These are phyloP conservation scores for Semnopithecus entellus DNA, from an alignment of 2,113 vertebrate species.

Conservation along the genomic window DNA sequence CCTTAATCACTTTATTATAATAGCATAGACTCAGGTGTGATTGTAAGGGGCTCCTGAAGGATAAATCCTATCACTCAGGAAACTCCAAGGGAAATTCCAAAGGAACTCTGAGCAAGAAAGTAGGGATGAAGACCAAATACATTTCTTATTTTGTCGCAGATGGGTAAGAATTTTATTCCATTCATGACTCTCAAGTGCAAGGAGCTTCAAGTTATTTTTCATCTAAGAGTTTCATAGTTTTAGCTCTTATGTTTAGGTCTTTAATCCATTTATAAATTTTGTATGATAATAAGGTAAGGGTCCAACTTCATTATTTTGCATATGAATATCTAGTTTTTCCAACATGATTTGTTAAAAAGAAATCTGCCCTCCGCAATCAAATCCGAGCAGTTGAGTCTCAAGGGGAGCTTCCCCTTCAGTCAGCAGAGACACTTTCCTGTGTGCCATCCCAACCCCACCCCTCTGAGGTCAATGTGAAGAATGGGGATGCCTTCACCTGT, in stretches of 20 bases:
- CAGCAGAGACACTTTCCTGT: neutral
- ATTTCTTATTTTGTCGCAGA: neutral
- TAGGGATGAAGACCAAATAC: neutral
- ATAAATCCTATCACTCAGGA: neutral
- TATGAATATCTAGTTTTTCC: neutral
- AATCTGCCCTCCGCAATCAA: neutral
- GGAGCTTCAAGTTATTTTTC: neutral
- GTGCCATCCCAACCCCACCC: neutral
- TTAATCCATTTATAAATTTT: neutral
- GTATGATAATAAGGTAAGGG: neutral
- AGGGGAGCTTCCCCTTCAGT: neutral
- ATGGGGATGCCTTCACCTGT: too few relatives aligned
- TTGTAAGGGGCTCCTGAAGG: neutral
- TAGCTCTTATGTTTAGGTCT: neutral
- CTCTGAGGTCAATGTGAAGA: neutral
- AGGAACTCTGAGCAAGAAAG: neutral
- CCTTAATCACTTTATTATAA: neutral
- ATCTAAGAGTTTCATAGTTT: neutral
- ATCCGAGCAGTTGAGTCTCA: neutral
- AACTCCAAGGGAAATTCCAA: neutral
- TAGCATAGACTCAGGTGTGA: neutral
- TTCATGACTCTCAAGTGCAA: neutral
- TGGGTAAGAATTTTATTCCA: neutral
- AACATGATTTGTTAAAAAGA: neutral
- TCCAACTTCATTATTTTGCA: neutral